Percentiles rank a stretch among this genome's conserved stretches.
Evolutionary conservation across 2,888 invertebrate species (phyloP).

Genomic region (Allophyes oxyacanthae): DNA sequence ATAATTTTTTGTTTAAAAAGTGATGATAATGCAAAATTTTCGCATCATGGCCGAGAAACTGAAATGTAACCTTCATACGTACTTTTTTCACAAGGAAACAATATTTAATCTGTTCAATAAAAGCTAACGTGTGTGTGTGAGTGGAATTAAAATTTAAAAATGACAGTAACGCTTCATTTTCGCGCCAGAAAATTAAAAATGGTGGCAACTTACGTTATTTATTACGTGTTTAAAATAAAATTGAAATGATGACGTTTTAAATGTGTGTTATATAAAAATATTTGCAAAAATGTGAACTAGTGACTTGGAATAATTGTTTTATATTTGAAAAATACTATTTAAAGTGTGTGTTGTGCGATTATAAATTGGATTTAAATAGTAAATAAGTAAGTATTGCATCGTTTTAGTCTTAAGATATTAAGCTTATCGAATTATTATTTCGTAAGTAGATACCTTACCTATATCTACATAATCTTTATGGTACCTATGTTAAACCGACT

Average conservation of each 20-base stretch:
- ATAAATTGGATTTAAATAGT: conserved; percentile 51
- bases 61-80: conserved; percentile 71
- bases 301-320: conserved; percentile 45
- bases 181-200: conserved; percentile 85
- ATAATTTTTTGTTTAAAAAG: conserved; percentile 29
- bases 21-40: conserved; percentile 41
- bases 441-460: no score
- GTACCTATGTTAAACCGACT: no score
- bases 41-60: conserved; percentile 66
- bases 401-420: neutral
- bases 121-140: conserved; percentile 51
- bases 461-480: no score
- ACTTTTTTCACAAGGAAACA: conserved; percentile 60
- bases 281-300: conserved; percentile 72
- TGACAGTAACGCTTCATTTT: conserved; percentile 76
- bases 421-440: no score
- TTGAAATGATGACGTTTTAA: conserved; percentile 82
- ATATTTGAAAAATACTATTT: conserved; percentile 35
- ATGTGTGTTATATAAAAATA: conserved; percentile 57
- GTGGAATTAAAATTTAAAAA: conserved; percentile 67
- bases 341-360: conserved; percentile 50
- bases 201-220: conserved; percentile 76
- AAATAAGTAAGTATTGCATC: conserved; percentile 44
- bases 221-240: conserved; percentile 85
- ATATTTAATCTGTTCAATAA: conserved; percentile 58